Evolutionary conservation across 2,797 vertebrate genomes (phyloP).

Genomic region (Gymnoscopelus microlampas): DNA sequence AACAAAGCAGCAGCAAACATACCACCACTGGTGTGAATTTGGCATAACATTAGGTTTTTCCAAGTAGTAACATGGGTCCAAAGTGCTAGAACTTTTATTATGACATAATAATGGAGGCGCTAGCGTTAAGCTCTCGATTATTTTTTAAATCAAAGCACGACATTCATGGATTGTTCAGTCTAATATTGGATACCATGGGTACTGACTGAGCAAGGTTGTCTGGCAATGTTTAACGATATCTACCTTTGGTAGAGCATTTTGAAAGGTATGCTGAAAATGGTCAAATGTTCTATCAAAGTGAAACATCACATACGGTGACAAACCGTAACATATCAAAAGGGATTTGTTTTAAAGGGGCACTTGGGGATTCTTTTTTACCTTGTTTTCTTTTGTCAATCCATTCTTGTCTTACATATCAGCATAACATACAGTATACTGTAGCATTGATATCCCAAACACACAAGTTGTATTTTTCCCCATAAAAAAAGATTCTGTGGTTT

Average conservation of each 20-base stretch:
- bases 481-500: slow-evolving; percentile 28
- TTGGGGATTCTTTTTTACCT: slow-evolving; percentile 19
- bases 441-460: neutral
- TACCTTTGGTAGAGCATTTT: slow-evolving; percentile 30
- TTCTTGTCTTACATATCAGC: slow-evolving; percentile 40
- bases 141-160: too few relatives aligned
- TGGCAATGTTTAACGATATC: slow-evolving; percentile 6
- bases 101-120: slow-evolving; percentile 33
- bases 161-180: too few relatives aligned
- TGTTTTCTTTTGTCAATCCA: neutral
- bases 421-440: slow-evolving; percentile 25
- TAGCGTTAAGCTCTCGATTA: neutral
- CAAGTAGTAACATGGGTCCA: slow-evolving; percentile 6
- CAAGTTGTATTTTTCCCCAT: slow-evolving; percentile 27
- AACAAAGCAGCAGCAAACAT: too few relatives aligned
- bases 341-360: slow-evolving; percentile 32
- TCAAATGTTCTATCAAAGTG: slow-evolving; percentile 17
- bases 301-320: slow-evolving; percentile 22
- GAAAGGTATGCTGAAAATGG: slow-evolving; percentile 17
- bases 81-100: slow-evolving; percentile 27
- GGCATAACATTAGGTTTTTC: slow-evolving; percentile 20
- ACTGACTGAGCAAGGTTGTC: neutral
- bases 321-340: slow-evolving; percentile 17
- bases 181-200: too few relatives aligned
- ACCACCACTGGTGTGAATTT: too few relatives aligned